phyloP scores from a whole-genome alignment of 2,888 invertebrate genomes.

The Epirrhoe alternata region DNA sequence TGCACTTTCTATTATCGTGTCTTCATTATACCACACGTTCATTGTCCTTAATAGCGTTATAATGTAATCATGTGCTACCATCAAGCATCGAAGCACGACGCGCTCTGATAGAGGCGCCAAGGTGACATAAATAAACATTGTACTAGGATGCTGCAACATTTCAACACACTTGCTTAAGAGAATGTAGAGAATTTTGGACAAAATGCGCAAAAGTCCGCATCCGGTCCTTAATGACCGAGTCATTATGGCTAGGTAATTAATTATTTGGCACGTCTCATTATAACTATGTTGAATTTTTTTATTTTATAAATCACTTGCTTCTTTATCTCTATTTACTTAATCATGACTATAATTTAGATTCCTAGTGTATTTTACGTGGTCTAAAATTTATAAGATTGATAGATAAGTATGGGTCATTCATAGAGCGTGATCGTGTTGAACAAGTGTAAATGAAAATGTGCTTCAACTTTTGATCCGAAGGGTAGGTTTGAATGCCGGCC shows the following conservation, averaged over 20 bases:
- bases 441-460: too few relatives aligned
- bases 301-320: too few relatives aligned
- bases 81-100: slow-evolving; percentile 24
- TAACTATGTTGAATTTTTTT: too few relatives aligned
- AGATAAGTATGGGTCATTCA: too few relatives aligned
- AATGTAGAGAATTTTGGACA: not conserved
- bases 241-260: not conserved
- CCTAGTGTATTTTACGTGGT: too few relatives aligned
- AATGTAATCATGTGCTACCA: slow-evolving; percentile 33
- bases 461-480: too few relatives aligned
- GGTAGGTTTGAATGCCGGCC: too few relatives aligned
- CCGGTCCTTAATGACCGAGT: not conserved
- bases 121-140: slow-evolving; percentile 17
- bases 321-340: too few relatives aligned
- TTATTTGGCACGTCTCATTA: not conserved
- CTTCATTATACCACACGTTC: slow-evolving; percentile 50
- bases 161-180: not conserved
- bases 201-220: not conserved
- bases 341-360: too few relatives aligned
- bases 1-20: slow-evolving; percentile 74
- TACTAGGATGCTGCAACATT: slow-evolving; percentile 22
- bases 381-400: too few relatives aligned
- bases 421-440: too few relatives aligned
- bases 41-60: slow-evolving; percentile 54
- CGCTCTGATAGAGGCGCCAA: slow-evolving; percentile 32